Evolutionary conservation across 2,888 invertebrate species (phyloP), one percentile per base, ranked within the genome.

Genomic region (Lasioglossum villosulum): DNA sequence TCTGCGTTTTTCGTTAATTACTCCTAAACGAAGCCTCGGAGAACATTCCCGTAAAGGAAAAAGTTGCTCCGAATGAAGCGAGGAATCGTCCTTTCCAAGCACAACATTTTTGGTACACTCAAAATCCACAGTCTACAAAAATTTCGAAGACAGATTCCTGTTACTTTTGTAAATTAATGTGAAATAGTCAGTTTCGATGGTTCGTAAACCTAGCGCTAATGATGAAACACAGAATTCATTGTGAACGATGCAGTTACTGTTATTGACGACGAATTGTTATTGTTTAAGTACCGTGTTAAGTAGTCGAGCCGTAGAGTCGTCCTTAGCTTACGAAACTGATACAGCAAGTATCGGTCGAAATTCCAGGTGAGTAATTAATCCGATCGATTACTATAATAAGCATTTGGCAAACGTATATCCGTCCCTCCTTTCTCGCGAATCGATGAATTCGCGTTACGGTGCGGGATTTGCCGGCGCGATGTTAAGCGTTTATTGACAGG

Each of bases 301-400:
- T 68, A 68, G 1, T 37, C 68, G 37, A 37, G 37, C 23, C 68
- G 23, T 68, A 4, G 23, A 39, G 37, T 68, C 23, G 10, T n/a
- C 23, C 37, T 68, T 39, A 68, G 23, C 23, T 37, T 5, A n/a
- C 68, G 23, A 37, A 34, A 34, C 37, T 39, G 37, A 39, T 23
- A 3, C 10, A 19, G 19, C 10, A 37, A 23, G 23, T 19, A 68
- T 39, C 68, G 23, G 37, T 68, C 23, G 68, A 68, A 37, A 23
- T 37, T 39, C 68, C 8, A 59, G 66, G 30, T 10, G 34, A 34
- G 8, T 16, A 34, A 16, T 63, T 63, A 14, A 66, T 66, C 66
- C 1, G 34, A 34, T 23, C n/a, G 10, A 68, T 68, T 34, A 66
- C 66, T 52, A 37, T 80, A 82, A 70, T n/a, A 63, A 42, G 70